Percentiles rank a stretch among this genome's conserved stretches.
Conservation (phyloP, 2,888 invertebrate species). For the Fragum sueziense region DNA sequence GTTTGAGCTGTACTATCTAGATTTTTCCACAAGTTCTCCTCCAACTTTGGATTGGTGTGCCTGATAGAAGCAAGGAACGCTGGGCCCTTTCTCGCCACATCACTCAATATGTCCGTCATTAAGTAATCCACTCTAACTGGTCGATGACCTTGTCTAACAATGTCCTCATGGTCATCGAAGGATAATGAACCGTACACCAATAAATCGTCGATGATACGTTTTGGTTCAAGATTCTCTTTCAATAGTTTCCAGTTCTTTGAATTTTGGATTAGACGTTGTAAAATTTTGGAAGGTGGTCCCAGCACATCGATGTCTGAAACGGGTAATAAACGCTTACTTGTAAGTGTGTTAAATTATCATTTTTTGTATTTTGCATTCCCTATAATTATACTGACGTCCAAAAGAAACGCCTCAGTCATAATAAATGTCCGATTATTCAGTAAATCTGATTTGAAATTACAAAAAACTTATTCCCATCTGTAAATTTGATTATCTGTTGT, state of each 20-base stretch:
- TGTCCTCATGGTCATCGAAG: slow-evolving; percentile 16
- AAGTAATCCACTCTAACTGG: not conserved
- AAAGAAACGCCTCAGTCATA: too few species aligned
- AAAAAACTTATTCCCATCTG: too few species aligned
- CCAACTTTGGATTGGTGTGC: not conserved
- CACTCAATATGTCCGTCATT: not conserved
- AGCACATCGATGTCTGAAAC: too few species aligned
- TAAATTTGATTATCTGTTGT: too few species aligned
- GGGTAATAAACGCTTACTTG: too few species aligned
- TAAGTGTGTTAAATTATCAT: too few species aligned
- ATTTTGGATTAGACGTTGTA: not conserved
- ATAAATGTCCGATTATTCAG: too few species aligned
- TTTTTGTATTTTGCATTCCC: too few species aligned
- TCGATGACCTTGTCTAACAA: not conserved
- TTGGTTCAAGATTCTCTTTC: slow-evolving; percentile 7
- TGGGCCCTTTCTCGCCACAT: not conserved
- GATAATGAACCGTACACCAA: not conserved
- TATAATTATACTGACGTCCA: too few species aligned
- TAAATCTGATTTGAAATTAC: too few species aligned
- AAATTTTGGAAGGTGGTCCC: not conserved
- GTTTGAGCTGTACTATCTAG: too few species aligned
- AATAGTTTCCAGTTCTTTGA: not conserved
- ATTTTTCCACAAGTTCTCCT: not conserved
- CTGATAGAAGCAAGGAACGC: not conserved
- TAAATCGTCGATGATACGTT: not conserved